Evolutionary conservation across 2,113 vertebrate genomes (phyloP).

Genomic region (Equus quagga): DNA sequence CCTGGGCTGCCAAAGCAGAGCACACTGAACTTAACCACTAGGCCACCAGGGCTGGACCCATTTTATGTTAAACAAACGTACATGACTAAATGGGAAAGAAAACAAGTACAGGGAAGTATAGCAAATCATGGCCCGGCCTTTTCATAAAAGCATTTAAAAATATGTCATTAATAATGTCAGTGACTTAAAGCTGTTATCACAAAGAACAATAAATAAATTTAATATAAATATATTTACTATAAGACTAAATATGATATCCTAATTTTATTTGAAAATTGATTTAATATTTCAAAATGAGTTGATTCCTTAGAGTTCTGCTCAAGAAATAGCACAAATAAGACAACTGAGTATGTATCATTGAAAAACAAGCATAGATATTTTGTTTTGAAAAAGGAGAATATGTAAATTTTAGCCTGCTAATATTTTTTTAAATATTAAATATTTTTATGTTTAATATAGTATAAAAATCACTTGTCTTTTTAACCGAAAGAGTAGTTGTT

Average conservation of each 20-base stretch:
- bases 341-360: neutral
- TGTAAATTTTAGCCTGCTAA: neutral
- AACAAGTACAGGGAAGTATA: neutral
- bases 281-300: slow-evolving; percentile 15
- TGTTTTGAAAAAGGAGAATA: neutral
- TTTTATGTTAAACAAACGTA: neutral
- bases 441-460: neutral
- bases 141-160: slow-evolving; percentile 15
- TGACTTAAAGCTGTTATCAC: neutral
- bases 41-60: too few species aligned
- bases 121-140: neutral
- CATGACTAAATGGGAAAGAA: neutral
- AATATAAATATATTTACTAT: neutral
- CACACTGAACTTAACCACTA: too few species aligned
- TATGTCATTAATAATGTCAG: neutral
- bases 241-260: neutral
- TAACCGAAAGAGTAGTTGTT: slow-evolving; percentile 1
- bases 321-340: neutral
- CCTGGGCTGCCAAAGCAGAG: too few species aligned
- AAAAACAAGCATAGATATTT: neutral
- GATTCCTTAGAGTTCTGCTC: neutral
- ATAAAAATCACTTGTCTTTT: neutral
- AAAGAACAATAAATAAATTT: neutral
- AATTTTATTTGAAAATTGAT: slow-evolving; percentile 46
- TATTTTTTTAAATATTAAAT: neutral